Conservation (phyloP, 2,888 invertebrate species). For the Andrena hattorfiana region DNA sequence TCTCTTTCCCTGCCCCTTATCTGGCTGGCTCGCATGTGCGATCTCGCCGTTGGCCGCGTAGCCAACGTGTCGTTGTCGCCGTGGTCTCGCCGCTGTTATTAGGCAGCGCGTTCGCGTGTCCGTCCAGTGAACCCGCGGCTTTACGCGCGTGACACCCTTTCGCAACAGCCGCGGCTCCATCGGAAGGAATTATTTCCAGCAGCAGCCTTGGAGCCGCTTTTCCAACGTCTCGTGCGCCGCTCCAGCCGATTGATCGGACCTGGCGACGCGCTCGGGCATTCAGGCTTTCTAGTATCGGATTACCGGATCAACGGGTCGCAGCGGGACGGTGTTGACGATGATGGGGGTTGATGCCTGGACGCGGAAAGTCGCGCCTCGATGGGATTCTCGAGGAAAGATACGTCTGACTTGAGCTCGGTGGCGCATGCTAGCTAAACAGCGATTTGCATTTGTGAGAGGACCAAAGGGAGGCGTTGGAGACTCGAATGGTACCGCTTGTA, state of each 20-base stretch:
- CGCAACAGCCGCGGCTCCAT: conserved; percentile 30
- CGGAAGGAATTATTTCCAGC: conserved; percentile 61
- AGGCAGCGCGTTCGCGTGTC: conserved; percentile 78
- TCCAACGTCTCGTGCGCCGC: conserved; percentile 12
- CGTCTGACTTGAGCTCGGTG: no score
- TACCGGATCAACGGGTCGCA: conserved; percentile 7
- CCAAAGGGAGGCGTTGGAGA: no score
- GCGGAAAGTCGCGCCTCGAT: background rate
- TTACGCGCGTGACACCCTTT: conserved; percentile 56
- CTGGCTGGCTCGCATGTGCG: conserved; percentile 78
- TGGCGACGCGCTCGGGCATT: conserved; percentile 31
- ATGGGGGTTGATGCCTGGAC: background rate
- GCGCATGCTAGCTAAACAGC: no score
- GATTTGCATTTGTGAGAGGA: no score
- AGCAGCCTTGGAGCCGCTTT: conserved; percentile 19
- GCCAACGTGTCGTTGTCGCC: conserved; percentile 30
- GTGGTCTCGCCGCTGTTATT: conserved; percentile 74
- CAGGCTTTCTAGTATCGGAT: conserved; percentile 30
- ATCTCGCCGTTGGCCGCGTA: conserved; percentile 68
- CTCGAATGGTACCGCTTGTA: no score
- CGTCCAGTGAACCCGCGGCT: conserved; percentile 73
- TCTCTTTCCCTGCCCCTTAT: conserved; percentile 66
- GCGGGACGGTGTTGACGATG: background rate
- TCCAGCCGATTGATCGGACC: conserved; percentile 25
- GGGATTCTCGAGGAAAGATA: background rate